Evolutionary conservation across 2,888 invertebrate genomes (phyloP).

Genomic region (Tenthredo amoena): DNA sequence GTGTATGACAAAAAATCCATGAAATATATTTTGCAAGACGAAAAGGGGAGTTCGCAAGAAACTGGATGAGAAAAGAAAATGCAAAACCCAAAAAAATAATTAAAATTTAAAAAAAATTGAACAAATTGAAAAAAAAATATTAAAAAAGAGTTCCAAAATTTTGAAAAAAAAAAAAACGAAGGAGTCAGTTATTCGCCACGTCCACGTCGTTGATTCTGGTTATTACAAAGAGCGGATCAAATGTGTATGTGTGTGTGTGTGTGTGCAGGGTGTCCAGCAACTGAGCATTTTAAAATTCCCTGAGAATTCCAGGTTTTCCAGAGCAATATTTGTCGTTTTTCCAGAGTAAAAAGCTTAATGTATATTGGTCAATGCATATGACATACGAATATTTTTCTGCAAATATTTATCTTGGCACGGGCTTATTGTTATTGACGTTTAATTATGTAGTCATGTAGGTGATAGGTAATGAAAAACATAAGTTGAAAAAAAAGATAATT

Average conservation of each 20-base stretch:
- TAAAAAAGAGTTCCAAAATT: not conserved
- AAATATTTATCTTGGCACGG: not conserved
- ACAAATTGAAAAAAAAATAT: not conserved
- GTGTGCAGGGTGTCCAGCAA: not conserved
- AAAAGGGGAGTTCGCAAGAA: constrained; percentile 8
- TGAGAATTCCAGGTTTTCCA: not conserved
- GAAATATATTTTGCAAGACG: constrained; percentile 27
- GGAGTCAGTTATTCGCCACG: constrained; percentile 27
- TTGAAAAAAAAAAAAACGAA: constrained; percentile 9
- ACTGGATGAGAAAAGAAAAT: constrained; percentile 19
- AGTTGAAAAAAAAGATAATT: no score
- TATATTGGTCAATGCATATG: not conserved
- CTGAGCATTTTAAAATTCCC: not conserved
- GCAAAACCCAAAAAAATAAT: constrained; percentile 18
- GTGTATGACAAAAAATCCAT: constrained; percentile 28
- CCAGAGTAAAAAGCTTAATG: not conserved
- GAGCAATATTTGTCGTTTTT: not conserved
- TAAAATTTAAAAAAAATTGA: not conserved
- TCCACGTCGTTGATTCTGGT: constrained; percentile 36
- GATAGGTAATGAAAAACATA: not conserved
- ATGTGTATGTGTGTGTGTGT: not conserved
- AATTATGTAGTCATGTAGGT: no score
- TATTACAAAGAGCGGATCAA: constrained; percentile 22
- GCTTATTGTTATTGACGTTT: not conserved
- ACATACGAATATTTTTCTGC: not conserved